These are phyloP conservation scores for Psittacula cyanocephala DNA, from an alignment of 2,113 vertebrate species.

Conservation along the genomic window DNA sequence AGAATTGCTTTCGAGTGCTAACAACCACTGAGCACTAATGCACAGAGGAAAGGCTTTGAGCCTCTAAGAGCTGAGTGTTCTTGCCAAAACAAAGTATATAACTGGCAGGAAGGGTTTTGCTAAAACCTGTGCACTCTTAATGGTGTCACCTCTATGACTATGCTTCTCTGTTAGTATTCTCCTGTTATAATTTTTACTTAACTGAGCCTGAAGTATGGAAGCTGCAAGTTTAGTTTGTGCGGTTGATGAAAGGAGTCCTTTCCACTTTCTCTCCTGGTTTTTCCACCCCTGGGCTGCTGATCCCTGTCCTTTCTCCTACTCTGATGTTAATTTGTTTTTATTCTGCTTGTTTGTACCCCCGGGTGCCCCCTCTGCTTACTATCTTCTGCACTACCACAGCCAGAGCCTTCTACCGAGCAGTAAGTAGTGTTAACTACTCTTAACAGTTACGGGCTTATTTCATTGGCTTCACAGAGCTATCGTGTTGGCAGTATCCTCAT, in stretches of 20 bases:
- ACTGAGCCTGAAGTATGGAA: background rate
- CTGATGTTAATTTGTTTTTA: background rate
- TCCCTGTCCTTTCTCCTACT: background rate
- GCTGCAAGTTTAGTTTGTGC: background rate
- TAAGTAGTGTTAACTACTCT: background rate
- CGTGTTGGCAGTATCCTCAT: fast-evolving
- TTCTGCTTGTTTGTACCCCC: background rate
- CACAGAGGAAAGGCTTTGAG: background rate
- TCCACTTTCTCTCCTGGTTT: background rate
- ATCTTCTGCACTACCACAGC: background rate
- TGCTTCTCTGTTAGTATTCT: fast-evolving
- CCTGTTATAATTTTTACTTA: background rate
- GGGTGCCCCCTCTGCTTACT: background rate
- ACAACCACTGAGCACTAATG: background rate
- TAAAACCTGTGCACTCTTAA: fast-evolving
- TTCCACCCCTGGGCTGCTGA: background rate
- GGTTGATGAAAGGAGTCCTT: background rate
- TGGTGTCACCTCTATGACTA: fast-evolving
- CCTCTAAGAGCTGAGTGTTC: background rate
- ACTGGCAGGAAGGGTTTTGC: background rate
- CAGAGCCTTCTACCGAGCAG: background rate
- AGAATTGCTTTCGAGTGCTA: background rate
- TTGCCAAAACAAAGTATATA: background rate
- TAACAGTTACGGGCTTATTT: background rate
- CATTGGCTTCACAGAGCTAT: background rate